Conservation (phyloP, 2,113 vertebrate species). For the Prunella himalayana region DNA sequence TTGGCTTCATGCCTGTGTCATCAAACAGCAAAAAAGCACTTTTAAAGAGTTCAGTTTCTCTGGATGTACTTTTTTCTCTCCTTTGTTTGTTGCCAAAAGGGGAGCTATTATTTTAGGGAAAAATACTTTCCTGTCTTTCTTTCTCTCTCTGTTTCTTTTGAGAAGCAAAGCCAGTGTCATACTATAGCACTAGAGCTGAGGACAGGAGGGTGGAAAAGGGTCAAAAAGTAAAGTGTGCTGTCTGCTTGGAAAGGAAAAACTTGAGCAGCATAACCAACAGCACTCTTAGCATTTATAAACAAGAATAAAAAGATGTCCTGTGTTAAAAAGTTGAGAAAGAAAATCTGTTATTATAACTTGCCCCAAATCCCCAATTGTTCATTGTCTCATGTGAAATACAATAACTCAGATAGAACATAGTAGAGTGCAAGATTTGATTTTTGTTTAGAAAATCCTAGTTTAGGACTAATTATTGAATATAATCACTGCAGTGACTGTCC, state of each 20-base stretch:
- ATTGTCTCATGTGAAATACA: background rate
- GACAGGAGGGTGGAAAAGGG: background rate
- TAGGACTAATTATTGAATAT: background rate
- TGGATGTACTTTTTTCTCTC: slow-evolving; percentile 27
- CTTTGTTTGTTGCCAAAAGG: slow-evolving; percentile 58
- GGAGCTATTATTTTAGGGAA: slow-evolving; percentile 47
- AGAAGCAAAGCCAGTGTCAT: background rate
- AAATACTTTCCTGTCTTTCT: slow-evolving; percentile 8
- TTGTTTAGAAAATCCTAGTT: background rate
- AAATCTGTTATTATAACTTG: background rate
- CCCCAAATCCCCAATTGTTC: background rate
- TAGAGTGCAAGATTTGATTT: background rate
- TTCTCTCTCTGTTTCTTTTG: background rate
- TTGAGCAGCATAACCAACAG: background rate
- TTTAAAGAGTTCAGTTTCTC: slow-evolving; percentile 19
- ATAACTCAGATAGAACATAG: background rate
- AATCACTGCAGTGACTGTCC: background rate
- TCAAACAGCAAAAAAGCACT: slow-evolving; percentile 37
- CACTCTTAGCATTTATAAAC: background rate
- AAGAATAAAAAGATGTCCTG: background rate
- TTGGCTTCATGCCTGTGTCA: slow-evolving; percentile 55
- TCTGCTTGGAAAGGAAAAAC: background rate
- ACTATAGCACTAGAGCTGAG: background rate
- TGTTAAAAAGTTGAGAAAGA: background rate
- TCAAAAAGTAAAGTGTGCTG: background rate